Evolutionary conservation across 1,140 invertebrate genomes (phyloP), one percentile per base, ranked within the genome.

Genomic region (Caligus rogercresseyi): DNA sequence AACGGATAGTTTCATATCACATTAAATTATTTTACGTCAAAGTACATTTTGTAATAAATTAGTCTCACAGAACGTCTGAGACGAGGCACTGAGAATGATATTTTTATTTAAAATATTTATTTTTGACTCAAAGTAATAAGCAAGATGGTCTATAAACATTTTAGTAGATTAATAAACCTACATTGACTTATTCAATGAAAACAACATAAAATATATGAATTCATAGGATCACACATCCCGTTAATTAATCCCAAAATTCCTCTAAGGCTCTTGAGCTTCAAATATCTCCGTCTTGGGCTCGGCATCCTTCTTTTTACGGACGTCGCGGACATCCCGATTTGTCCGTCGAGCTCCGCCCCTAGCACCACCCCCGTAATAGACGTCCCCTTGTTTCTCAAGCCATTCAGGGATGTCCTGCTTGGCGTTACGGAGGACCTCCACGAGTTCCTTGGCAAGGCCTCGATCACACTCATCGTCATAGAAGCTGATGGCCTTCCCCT

Each of bases 401-500:
- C 24, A 60, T 26, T 26, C 24, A 25, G 57, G 57, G 16, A 60
- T 31, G 4, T 25, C n/a, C 25, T 63, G 61, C n/a, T 63, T 54
- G 19, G 52, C 53, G 65, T 75, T 74, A 54, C 64, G 65, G 2
- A 94, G 73, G 61, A 90, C 84, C 67, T 79, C 81, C 0, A 85
- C 77, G 7, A 96, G 72, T 65, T 81, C 78, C 0, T 71, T 71
- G 0, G 80, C 80, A 0, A 94, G 52, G 0, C 67, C 66, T 0
- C 52, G 54, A 71, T 96, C 86, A 16, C 72, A 52, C 0, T 79
- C 75, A n/a, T 0, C 78, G 71, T 89, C 83, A 70, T 78, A 95
- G 73, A 95, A 95, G 7, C 85, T 89, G 0, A 87, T 88, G 0
- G 92, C 87, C 68, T 80, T 83, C 3, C 93, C 93, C 51, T 82